Conservation (phyloP, 2,888 invertebrate genomes). For the Ferrisia virgata region DNA sequence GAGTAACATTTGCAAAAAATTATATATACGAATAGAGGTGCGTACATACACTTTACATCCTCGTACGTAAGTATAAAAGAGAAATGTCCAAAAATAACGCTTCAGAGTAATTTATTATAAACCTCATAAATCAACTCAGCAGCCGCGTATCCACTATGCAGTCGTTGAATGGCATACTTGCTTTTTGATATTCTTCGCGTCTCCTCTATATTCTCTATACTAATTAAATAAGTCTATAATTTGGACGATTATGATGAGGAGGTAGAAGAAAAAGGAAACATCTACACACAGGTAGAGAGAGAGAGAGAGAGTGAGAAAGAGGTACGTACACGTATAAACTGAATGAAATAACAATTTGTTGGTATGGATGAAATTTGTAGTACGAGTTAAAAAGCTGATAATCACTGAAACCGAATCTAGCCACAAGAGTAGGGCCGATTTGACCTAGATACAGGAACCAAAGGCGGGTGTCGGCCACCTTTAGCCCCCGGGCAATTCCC, state of each 20-base stretch:
- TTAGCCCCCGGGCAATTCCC: conserved; percentile 43
- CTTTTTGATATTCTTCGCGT: background rate
- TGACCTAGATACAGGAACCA: conserved; percentile 41
- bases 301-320: too few relatives aligned
- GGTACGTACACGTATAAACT: background rate
- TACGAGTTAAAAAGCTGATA: conserved; percentile 33
- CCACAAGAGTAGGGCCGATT: conserved; percentile 39
- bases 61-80: background rate
- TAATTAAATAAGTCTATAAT: conserved; percentile 34
- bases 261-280: too few relatives aligned
- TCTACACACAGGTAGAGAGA: too few relatives aligned
- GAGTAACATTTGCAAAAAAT: too few relatives aligned
- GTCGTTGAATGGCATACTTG: conserved; percentile 23
- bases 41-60: background rate
- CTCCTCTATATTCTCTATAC: background rate
- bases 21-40: background rate
- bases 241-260: background rate
- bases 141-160: too few relatives aligned
- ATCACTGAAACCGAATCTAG: conserved; percentile 43
- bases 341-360: conserved; percentile 28
- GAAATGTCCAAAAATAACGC: conserved; percentile 28
- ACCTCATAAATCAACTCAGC: conserved; percentile 6
- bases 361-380: conserved; percentile 27
- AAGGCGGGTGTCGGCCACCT: conserved; percentile 45
- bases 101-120: background rate